Evolutionary conservation across 1,140 invertebrate genomes (phyloP).

Genomic region (Brachionus asplanchnoidis): DNA sequence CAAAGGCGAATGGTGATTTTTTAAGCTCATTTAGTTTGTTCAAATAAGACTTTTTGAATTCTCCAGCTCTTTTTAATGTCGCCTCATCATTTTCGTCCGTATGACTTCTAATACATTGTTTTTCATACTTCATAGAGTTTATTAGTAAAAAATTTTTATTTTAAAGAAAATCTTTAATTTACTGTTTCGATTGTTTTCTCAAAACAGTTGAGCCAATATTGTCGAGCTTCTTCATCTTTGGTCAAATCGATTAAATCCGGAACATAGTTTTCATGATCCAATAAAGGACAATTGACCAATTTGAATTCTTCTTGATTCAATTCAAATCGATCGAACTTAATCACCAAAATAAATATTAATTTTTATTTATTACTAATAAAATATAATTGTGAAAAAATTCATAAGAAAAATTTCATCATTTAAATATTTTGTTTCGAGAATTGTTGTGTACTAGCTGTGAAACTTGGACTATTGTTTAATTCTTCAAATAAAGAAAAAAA

Average conservation of each 20-base stretch:
- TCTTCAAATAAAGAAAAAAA: background rate
- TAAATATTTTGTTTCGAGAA: background rate
- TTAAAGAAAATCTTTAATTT: slow-evolving; percentile 50
- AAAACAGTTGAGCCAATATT: slow-evolving; percentile 88
- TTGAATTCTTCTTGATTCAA: slow-evolving; percentile 65
- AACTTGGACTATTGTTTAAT: background rate
- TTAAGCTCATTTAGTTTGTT: slow-evolving; percentile 71
- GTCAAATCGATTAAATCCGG: slow-evolving; percentile 84
- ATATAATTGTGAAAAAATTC: no score
- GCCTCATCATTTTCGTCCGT: slow-evolving; percentile 66
- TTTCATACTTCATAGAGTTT: slow-evolving; percentile 47
- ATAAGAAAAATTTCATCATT: background rate
- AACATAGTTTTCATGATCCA: slow-evolving; percentile 66
- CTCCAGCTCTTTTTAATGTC: slow-evolving; percentile 70
- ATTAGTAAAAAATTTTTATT: background rate
- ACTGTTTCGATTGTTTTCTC: slow-evolving; percentile 66
- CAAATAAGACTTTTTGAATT: slow-evolving; percentile 77
- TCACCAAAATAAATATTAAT: background rate
- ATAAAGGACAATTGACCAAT: slow-evolving; percentile 62
- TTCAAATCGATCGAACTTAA: slow-evolving; percentile 64
- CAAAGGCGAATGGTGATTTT: slow-evolving; percentile 74
- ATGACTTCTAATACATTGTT: slow-evolving; percentile 70
- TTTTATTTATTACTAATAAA: no score
- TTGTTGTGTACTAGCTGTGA: no score
- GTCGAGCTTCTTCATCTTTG: slow-evolving; percentile 74